Evolutionary conservation across 1,140 invertebrate genomes (phyloP).

Genomic region (Lepidostoma basale): DNA sequence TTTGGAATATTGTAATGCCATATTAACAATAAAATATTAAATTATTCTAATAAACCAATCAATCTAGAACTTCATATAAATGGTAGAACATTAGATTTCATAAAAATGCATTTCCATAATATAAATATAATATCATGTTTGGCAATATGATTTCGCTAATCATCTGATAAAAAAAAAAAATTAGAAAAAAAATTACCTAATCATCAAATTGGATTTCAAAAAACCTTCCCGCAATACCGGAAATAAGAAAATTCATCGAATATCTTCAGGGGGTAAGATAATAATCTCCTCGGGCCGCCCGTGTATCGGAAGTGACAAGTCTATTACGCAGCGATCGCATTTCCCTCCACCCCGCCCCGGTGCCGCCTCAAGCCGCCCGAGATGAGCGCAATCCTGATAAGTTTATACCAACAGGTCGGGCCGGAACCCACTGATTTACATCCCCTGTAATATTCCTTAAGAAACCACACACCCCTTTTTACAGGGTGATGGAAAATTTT

Average conservation of each 20-base stretch:
- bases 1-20: too few species aligned
- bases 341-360: background rate
- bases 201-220: too few species aligned
- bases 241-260: conserved; percentile 4
- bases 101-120: too few species aligned
- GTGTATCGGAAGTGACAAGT: conserved; percentile 40
- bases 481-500: background rate
- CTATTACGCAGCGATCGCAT: conserved; percentile 28
- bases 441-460: conserved; percentile 40
- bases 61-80: too few species aligned
- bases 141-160: too few species aligned
- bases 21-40: too few species aligned
- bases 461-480: background rate
- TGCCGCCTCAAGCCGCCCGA: background rate
- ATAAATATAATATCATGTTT: too few species aligned
- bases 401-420: conserved; percentile 39
- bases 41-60: too few species aligned
- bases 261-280: background rate
- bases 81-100: too few species aligned
- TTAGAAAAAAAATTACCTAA: too few species aligned
- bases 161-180: too few species aligned
- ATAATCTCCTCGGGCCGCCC: background rate
- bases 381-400: conserved; percentile 23
- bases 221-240: too few species aligned
- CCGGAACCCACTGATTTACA: conserved; percentile 44